A percentile compares a stretch with the other conserved stretches of the same genome.
These are phyloP conservation scores for Aplodontia rufa DNA, from an alignment of 2,113 vertebrate species.

Conservation along the genomic window DNA sequence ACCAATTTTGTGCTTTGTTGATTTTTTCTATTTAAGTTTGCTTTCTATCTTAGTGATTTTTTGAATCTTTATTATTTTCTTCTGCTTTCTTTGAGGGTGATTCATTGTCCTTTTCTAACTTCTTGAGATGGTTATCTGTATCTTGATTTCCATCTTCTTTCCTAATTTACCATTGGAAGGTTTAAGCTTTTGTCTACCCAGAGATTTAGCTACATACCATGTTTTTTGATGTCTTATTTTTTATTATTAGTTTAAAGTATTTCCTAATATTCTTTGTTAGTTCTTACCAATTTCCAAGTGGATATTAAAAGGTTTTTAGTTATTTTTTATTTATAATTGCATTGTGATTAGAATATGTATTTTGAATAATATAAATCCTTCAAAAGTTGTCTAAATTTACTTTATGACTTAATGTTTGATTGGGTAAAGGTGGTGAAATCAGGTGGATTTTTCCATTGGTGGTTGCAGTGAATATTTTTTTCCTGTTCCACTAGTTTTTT, in stretches of 20 bases:
- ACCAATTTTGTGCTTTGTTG: conserved; percentile 37
- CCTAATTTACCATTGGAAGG: neutral
- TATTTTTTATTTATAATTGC: conserved; percentile 37
- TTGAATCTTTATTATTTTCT: conserved; percentile 45
- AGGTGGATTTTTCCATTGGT: neutral
- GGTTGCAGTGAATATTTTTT: neutral
- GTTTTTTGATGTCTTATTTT: neutral
- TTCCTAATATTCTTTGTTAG: neutral
- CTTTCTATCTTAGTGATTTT: conserved; percentile 61
- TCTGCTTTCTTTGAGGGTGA: conserved; percentile 39
- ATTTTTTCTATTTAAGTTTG: conserved; percentile 54
- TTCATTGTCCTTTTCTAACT: conserved; percentile 25
- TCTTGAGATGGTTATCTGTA: conserved; percentile 24
- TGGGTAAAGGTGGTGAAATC: neutral
- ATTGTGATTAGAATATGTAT: neutral
- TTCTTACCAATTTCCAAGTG: conserved; percentile 23
- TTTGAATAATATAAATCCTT: conserved; percentile 20
- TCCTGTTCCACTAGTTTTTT: neutral
- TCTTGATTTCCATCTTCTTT: conserved; percentile 4
- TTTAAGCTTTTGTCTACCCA: conserved; percentile 36
- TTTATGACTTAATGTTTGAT: neutral
- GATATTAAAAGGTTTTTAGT: neutral
- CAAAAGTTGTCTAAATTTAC: conserved; percentile 2
- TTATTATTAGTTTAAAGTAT: conserved; percentile 11
- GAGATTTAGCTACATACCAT: neutral